phyloP scores from a whole-genome alignment of 2,113 vertebrate genomes.

The Pteruthius melanotis region DNA sequence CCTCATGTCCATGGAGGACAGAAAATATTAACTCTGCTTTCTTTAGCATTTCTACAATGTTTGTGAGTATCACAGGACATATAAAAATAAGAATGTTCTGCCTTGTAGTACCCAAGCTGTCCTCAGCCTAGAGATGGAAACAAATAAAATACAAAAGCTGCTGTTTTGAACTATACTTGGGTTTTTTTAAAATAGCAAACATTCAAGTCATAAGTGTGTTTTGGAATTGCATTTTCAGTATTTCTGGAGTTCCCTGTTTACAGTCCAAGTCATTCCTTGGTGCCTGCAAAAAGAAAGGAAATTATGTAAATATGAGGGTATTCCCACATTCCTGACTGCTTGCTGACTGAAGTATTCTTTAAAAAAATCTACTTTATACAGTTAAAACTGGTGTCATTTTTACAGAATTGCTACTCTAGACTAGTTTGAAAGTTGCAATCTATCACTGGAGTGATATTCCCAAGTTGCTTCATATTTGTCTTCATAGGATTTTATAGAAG shows the following conservation, averaged over 20 bases:
- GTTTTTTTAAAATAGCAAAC: neutral
- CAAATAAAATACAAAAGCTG: neutral
- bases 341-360: neutral
- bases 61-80: neutral
- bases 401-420: neutral
- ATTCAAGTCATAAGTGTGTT: neutral
- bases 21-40: neutral
- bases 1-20: rapidly evolving
- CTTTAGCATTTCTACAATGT: neutral
- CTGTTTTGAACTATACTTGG: neutral
- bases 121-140: neutral
- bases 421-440: neutral
- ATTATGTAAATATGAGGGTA: neutral
- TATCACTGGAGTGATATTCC: neutral
- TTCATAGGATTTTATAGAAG: neutral
- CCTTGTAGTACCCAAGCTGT: neutral
- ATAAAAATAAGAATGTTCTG: neutral
- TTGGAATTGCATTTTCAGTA: neutral
- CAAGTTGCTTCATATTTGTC: neutral
- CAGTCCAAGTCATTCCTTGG: neutral
- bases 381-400: neutral
- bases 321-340: neutral
- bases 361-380: neutral
- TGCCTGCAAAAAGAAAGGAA: neutral
- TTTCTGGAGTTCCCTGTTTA: neutral